Conservation (phyloP, 2,888 invertebrate genomes). For the Halocaridina rubra region DNA sequence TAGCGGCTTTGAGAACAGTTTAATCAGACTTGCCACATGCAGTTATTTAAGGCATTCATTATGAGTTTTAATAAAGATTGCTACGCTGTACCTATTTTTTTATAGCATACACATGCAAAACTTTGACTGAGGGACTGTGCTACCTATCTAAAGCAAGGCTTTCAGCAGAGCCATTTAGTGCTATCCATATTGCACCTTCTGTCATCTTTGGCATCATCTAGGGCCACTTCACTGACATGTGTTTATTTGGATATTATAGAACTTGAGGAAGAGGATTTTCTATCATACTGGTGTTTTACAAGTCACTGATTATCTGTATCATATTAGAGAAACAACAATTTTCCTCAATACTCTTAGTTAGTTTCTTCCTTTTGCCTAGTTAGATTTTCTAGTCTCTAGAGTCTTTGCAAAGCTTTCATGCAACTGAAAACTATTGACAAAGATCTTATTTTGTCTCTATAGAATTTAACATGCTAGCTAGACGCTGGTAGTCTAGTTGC, state of each 20-base stretch:
- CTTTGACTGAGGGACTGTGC: background rate
- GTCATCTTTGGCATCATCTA: too few species aligned
- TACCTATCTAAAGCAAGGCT: background rate
- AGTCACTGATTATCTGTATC: too few species aligned
- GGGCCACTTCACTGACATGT: too few species aligned
- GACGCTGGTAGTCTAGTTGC: constrained; percentile 5
- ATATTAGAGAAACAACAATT: background rate
- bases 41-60: background rate
- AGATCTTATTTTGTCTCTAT: too few species aligned
- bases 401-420: too few species aligned
- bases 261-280: too few species aligned
- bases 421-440: too few species aligned
- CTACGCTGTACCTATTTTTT: background rate
- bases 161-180: too few species aligned
- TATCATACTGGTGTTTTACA: too few species aligned
- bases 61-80: background rate
- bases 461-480: background rate
- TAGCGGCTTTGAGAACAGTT: background rate
- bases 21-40: background rate
- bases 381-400: too few species aligned
- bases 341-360: background rate
- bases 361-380: background rate
- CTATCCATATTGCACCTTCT: too few species aligned
- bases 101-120: background rate
- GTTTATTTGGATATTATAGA: too few species aligned